phyloP scores from a whole-genome alignment of 2,113 vertebrate genomes.

The Cettia cetti region DNA sequence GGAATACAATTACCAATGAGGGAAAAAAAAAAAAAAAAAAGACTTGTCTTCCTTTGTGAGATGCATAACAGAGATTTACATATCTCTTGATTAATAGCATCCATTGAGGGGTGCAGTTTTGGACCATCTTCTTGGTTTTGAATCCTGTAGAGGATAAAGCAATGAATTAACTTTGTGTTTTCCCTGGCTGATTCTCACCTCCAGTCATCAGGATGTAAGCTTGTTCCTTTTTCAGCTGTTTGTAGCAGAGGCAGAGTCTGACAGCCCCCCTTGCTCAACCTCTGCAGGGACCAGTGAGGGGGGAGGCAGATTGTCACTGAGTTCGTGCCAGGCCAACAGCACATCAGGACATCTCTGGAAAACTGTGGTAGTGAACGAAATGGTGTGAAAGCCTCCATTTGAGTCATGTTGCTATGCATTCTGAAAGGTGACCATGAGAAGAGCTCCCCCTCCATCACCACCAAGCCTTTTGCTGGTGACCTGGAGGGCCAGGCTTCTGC shows the following conservation, averaged over 20 bases:
- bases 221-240: neutral
- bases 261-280: fast-evolving
- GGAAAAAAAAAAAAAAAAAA: neutral
- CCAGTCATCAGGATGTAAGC: fast-evolving
- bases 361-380: neutral
- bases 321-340: neutral
- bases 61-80: neutral
- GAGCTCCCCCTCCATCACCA: neutral
- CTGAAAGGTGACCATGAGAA: neutral
- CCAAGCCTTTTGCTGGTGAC: neutral
- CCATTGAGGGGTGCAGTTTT: neutral
- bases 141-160: neutral
- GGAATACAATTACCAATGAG: neutral
- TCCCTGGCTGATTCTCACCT: neutral
- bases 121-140: neutral
- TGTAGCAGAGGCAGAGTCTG: neutral
- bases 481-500: neutral
- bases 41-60: neutral
- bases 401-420: neutral
- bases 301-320: neutral
- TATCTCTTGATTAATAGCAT: neutral
- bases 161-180: neutral
- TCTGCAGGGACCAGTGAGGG: neutral
- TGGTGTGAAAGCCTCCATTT: neutral
- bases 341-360: neutral